Conservation (phyloP, 2,113 vertebrate genomes). For the Cnemophilus loriae region DNA sequence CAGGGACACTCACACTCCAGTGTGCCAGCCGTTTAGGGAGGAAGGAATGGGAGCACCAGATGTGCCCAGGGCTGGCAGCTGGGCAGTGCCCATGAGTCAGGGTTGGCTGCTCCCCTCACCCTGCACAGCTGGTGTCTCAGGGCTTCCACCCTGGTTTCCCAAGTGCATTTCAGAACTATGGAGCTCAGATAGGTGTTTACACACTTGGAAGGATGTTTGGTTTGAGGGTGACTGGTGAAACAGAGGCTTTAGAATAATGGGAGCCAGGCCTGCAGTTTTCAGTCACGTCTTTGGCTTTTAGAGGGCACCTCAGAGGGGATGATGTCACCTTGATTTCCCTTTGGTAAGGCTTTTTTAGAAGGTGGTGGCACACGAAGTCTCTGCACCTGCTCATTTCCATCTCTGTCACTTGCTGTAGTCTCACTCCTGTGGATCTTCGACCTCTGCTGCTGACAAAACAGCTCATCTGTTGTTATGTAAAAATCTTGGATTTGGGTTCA, state of each 20-base stretch:
- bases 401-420: neutral
- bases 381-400: neutral
- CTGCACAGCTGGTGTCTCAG: neutral
- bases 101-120: neutral
- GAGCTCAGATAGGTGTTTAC: neutral
- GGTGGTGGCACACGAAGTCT: neutral
- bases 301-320: neutral
- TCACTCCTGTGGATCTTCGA: neutral
- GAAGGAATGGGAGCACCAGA: too few species aligned
- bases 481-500: neutral
- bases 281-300: neutral
- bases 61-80: neutral
- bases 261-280: rapidly evolving
- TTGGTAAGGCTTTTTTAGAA: neutral
- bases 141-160: neutral
- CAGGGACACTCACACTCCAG: too few species aligned
- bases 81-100: neutral
- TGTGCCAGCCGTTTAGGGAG: neutral
- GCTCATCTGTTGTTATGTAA: neutral
- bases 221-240: neutral
- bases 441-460: neutral
- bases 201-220: neutral
- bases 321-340: rapidly evolving
- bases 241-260: neutral
- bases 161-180: rapidly evolving